These are phyloP conservation scores for Vulpes ferrilata DNA, from an alignment of 2,113 vertebrate species.

Conservation along the genomic window DNA sequence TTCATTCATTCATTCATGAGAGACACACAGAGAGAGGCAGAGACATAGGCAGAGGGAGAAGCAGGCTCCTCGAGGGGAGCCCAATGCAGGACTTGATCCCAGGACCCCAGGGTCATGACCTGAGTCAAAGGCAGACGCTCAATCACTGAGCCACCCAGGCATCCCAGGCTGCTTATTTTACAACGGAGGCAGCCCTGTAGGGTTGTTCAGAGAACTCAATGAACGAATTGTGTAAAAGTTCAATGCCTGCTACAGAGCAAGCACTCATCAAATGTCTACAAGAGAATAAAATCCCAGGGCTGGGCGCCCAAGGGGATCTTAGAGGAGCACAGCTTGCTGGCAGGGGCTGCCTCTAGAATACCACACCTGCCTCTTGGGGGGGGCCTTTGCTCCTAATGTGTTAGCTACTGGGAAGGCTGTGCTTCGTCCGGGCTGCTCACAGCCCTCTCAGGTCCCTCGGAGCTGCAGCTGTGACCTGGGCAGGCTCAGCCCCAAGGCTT, in stretches of 20 bases:
- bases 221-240: not conserved
- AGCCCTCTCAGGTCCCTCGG: not conserved
- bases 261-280: not conserved
- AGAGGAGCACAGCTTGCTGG: not conserved
- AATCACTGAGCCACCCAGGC: too few species aligned
- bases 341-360: not conserved
- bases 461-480: not conserved
- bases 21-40: too few species aligned
- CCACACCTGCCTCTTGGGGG: not conserved
- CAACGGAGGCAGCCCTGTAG: not conserved
- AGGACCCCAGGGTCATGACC: too few species aligned
- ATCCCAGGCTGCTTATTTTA: not conserved
- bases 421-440: not conserved
- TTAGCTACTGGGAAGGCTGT: not conserved
- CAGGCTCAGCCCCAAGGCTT: not conserved
- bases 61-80: too few species aligned
- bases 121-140: too few species aligned
- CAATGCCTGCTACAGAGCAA: not conserved
- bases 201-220: not conserved
- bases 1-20: too few species aligned
- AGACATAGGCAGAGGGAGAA: too few species aligned
- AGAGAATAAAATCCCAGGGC: not conserved
- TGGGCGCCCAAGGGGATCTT: accelerated
- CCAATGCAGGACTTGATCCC: too few species aligned
- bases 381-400: not conserved